These are phyloP conservation scores for Gymnocheta viridis DNA, from an alignment of 2,888 invertebrate species.

Conservation along the genomic window DNA sequence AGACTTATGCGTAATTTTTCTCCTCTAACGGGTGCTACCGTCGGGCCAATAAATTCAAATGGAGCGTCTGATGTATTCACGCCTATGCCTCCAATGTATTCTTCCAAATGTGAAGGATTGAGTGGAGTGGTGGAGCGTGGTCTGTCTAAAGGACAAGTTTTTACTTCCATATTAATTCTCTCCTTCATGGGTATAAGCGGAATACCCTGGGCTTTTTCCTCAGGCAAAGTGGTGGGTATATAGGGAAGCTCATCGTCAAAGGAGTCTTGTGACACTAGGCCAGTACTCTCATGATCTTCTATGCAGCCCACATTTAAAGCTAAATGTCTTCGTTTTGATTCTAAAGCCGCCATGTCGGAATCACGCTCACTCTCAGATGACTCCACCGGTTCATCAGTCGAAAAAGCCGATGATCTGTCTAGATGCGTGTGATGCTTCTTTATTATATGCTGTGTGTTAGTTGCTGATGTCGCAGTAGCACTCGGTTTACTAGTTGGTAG, in stretches of 20 bases:
- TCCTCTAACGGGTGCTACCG: constrained; percentile 79
- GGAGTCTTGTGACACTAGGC: constrained; percentile 90
- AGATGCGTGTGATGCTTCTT: constrained; percentile 64
- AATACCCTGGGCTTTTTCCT: constrained; percentile 91
- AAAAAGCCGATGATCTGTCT: constrained; percentile 77
- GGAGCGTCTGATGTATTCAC: constrained; percentile 76
- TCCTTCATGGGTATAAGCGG: constrained; percentile 91
- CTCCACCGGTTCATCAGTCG: constrained; percentile 83
- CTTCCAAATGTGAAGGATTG: constrained; percentile 87
- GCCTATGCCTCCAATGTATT: constrained; percentile 84
- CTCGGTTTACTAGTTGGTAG: constrained; percentile 39
- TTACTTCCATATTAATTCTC: constrained; percentile 85
- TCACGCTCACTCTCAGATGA: constrained; percentile 89
- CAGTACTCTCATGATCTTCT: constrained; percentile 88
- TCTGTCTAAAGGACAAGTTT: constrained; percentile 88
- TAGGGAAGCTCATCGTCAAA: constrained; percentile 94
- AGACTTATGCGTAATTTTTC: constrained; percentile 88
- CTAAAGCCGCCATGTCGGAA: constrained; percentile 82
- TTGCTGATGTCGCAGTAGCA: constrained; percentile 45
- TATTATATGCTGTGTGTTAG: constrained; percentile 7
- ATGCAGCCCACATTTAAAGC: constrained; percentile 83
- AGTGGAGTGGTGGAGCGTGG: constrained; percentile 89
- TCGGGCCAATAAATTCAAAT: constrained; percentile 68
- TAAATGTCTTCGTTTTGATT: constrained; percentile 80
- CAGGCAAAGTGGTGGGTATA: constrained; percentile 93